phyloP scores from a whole-genome alignment of 2,113 vertebrate genomes.

The Holacanthus passer region DNA sequence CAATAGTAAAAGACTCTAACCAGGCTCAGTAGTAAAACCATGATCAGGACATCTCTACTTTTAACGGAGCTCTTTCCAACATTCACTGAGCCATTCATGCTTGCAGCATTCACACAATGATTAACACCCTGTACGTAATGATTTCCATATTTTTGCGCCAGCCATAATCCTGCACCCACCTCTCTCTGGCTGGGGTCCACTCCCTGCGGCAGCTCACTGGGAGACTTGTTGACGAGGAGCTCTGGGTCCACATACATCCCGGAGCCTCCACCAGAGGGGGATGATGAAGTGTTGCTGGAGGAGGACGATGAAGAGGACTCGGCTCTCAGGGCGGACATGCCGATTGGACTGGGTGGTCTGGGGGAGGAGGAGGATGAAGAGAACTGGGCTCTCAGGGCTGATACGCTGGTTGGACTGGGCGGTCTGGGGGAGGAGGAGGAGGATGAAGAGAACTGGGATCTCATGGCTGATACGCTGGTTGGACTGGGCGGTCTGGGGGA shows the following conservation, averaged over 20 bases:
- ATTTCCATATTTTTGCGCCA: not conserved
- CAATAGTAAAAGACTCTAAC: not conserved
- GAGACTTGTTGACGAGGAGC: constrained; percentile 80
- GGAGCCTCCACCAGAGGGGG: constrained; percentile 43
- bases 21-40: not conserved
- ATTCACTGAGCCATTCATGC: not conserved
- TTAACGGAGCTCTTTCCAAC: not conserved
- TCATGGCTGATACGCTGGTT: constrained; percentile 21
- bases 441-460: not conserved
- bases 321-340: constrained; percentile 10
- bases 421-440: constrained; percentile 46
- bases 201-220: constrained; percentile 86
- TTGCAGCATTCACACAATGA: not conserved
- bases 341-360: too few relatives aligned
- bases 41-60: not conserved
- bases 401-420: constrained; percentile 14
- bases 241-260: constrained; percentile 62
- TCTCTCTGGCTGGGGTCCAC: constrained; percentile 88
- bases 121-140: not conserved
- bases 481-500: too few relatives aligned
- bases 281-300: constrained; percentile 11
- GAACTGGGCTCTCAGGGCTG: not conserved
- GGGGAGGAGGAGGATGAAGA: constrained; percentile 21
- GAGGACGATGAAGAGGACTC: not conserved
- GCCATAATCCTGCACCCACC: constrained; percentile 74